Base-by-base conservation (phyloP, 1,140 invertebrate genomes). In the Bombyx mandarina region DNA sequence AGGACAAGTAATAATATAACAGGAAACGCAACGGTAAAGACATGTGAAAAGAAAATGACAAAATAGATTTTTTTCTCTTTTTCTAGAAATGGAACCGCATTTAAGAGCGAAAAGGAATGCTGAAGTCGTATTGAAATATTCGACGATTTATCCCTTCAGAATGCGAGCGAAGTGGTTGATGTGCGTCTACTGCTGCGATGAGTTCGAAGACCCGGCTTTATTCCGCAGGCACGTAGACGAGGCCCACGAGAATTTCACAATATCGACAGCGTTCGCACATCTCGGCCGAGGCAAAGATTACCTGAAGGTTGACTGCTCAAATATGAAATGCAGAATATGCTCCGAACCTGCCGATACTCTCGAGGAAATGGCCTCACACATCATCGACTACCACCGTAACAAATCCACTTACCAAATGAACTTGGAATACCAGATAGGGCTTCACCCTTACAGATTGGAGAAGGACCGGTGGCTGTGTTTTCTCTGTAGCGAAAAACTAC, bases 121-220 rank as follows among this genome's bases (percentile, higher is more conserved):
- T 43, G 73, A 82, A 63, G 64, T 79, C 57, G 70, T 86, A 46
- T 82, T 86, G 67, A 58, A 73, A 67, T 77, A 77, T 65, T 78
- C 82, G 22, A 83, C 80, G 8, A 68, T 66, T 10, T 82, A 81
- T 62, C 83, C 83, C 43, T 86, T 86, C 73, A 70, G 83, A 56
- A 57, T 82, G 46, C 71, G 66, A 35, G 71, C 77, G 7, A 76
- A 76, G 52, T 52, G 56, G 1, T 65, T 86, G 66, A 62, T 77
- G 42, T 86, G 83, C 58, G 79, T 86, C 52, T 86, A 82, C 65
- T 86, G 83, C 67, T 74, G 72, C 56, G 80, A 86, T 45, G 65
- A 52, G 8, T 70, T 63, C 50, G 64, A 66, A n/a, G 65, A 71
- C 42, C 69, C 72, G 1, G 12, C 8, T 2, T 48, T 50, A 44